A percentile compares a stretch with the other conserved stretches of the same genome.
Evolutionary conservation across 2,888 invertebrate genomes (phyloP).

Genomic region (Athalia circularis): DNA sequence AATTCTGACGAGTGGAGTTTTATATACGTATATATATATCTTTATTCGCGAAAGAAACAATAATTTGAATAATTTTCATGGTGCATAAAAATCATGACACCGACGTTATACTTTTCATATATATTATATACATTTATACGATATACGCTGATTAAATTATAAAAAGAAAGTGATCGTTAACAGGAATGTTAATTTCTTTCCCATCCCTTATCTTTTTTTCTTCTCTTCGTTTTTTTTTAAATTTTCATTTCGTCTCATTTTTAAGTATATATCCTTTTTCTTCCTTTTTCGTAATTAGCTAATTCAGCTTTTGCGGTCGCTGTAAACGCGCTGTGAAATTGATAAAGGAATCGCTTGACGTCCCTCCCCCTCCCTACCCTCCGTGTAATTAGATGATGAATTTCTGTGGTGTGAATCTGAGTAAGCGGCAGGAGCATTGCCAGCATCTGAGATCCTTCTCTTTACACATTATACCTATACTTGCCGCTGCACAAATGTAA

Average conservation of each 20-base stretch:
- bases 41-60: too few relatives aligned
- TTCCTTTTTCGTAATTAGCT: slow-evolving; percentile 12
- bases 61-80: too few relatives aligned
- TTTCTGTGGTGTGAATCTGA: slow-evolving; percentile 2
- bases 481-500: neutral
- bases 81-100: too few relatives aligned
- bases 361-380: neutral
- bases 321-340: slow-evolving; percentile 3
- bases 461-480: neutral
- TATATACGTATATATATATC: too few relatives aligned
- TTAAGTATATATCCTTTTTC: neutral
- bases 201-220: neutral
- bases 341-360: neutral
- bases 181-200: slow-evolving; percentile 3
- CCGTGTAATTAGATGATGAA: slow-evolving; percentile 9
- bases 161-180: slow-evolving; percentile 2
- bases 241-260: too few relatives aligned
- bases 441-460: neutral
- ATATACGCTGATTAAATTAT: too few relatives aligned
- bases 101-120: too few relatives aligned
- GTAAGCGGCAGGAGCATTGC: neutral
- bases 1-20: too few relatives aligned
- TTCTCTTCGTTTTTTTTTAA: too few relatives aligned
- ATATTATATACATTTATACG: too few relatives aligned
- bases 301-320: slow-evolving; percentile 4